phyloP scores from a whole-genome alignment of 2,888 invertebrate species.

The Atethmia centrago region DNA sequence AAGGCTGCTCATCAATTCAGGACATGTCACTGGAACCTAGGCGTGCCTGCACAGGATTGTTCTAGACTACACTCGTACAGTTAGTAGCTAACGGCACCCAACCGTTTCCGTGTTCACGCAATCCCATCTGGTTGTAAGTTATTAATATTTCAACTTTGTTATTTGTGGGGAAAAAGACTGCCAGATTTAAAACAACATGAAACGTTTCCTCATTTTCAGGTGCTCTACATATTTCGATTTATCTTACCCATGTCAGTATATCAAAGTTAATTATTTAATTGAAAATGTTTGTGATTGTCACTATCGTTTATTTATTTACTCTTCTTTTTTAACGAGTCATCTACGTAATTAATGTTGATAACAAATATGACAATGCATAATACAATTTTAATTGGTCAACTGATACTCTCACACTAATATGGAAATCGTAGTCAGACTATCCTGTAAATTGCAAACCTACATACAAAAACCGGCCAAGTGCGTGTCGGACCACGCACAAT shows the following conservation, averaged over 20 bases:
- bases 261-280: neutral
- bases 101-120: constrained; percentile 86
- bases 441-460: neutral
- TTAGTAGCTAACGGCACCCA: constrained; percentile 86
- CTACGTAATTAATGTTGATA: neutral
- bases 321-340: constrained; percentile 11
- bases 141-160: constrained; percentile 61
- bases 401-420: neutral
- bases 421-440: neutral
- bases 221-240: neutral
- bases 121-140: constrained; percentile 75
- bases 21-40: constrained; percentile 85
- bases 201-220: neutral
- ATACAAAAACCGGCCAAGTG: too few relatives aligned
- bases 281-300: neutral
- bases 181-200: too few relatives aligned
- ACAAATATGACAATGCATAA: neutral
- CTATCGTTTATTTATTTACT: neutral
- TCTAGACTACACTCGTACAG: constrained; percentile 88
- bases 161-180: too few relatives aligned
- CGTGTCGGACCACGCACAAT: too few relatives aligned
- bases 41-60: constrained; percentile 83
- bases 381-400: neutral
- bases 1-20: constrained; percentile 81
- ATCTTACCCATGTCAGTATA: too few relatives aligned